Evolutionary conservation across 2,113 vertebrate species (phyloP).

Genomic region (Sinosuthora webbiana): DNA sequence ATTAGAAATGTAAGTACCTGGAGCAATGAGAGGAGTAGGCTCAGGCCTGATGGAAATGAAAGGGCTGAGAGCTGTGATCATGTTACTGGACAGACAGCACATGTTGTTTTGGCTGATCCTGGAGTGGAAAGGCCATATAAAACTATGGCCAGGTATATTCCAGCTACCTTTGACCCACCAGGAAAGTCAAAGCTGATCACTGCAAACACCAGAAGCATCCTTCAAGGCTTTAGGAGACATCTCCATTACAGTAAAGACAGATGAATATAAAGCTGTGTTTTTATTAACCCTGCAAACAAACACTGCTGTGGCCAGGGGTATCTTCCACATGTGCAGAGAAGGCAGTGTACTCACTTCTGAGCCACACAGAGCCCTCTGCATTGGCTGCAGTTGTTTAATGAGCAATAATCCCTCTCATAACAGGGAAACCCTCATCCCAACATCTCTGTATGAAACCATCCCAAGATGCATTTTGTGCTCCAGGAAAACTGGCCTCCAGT

Average conservation of each 20-base stretch:
- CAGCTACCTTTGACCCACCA: not conserved
- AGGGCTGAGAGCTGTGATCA: not conserved
- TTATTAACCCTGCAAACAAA: not conserved
- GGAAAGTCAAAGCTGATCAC: not conserved
- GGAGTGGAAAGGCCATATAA: not conserved
- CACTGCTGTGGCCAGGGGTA: not conserved
- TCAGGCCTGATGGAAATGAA: constrained; percentile 18
- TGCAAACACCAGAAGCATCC: not conserved
- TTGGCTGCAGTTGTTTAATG: not conserved
- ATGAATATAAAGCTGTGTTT: not conserved
- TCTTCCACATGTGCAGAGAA: not conserved
- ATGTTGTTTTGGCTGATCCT: not conserved
- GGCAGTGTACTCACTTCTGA: not conserved
- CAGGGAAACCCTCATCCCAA: not conserved
- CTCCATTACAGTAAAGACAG: not conserved
- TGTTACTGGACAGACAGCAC: not conserved
- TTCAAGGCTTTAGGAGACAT: not conserved
- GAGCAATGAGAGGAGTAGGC: not conserved
- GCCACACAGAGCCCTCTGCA: not conserved
- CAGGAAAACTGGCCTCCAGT: not conserved
- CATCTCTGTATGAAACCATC: not conserved
- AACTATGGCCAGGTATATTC: not conserved
- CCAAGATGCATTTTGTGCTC: not conserved
- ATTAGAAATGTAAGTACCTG: constrained; percentile 7
- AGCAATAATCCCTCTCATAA: not conserved